Conservation (phyloP, 2,888 invertebrate species). For the Alloscopus bannaensis region DNA sequence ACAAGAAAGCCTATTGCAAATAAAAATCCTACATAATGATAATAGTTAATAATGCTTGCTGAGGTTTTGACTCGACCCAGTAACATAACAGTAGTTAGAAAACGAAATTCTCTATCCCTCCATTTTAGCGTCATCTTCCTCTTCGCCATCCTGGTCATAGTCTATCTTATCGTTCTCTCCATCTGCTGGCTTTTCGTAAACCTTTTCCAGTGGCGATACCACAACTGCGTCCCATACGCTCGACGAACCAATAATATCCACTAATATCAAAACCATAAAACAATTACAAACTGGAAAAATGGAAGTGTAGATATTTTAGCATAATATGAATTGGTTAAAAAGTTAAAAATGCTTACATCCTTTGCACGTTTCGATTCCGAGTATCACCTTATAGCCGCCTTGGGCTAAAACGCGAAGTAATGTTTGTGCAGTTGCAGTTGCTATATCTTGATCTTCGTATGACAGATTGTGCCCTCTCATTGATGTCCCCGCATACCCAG, state of each 20-base stretch:
- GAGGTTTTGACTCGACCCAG: neutral
- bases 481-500: conserved; percentile 70
- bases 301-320: too few relatives aligned
- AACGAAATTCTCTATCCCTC: conserved; percentile 56
- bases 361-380: conserved; percentile 79
- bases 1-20: neutral
- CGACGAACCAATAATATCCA: conserved; percentile 87
- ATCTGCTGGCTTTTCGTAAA: conserved; percentile 89
- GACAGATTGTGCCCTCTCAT: conserved; percentile 78
- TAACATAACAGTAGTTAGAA: too few relatives aligned
- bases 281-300: neutral
- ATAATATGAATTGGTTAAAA: too few relatives aligned
- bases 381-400: conserved; percentile 93
- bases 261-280: conserved; percentile 72
- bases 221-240: conserved; percentile 98
- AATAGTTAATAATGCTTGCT: neutral
- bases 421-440: conserved; percentile 96
- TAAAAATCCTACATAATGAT: too few relatives aligned
- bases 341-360: conserved; percentile 51
- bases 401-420: conserved; percentile 92
- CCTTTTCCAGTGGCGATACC: conserved; percentile 94
- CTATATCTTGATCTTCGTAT: conserved; percentile 92
- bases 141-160: conserved; percentile 77
- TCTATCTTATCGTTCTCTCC: conserved; percentile 77
- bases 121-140: conserved; percentile 81